These are phyloP conservation scores for Halichoerus grypus DNA, from an alignment of 2,113 vertebrate species.

Conservation along the genomic window DNA sequence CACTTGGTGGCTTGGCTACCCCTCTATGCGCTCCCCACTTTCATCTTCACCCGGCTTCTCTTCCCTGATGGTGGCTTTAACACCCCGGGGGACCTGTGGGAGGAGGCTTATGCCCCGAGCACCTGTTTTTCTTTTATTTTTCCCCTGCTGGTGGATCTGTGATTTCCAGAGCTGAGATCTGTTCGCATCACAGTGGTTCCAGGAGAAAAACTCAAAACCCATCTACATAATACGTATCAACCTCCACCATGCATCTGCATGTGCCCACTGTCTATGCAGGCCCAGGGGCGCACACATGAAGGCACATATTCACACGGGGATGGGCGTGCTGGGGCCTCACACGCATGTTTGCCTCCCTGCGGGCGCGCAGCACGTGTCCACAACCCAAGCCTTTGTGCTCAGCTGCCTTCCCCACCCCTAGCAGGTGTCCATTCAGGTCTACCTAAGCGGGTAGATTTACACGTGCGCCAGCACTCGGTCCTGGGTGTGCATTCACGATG, in stretches of 20 bases:
- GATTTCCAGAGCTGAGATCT: constrained; percentile 40
- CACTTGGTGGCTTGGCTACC: too few relatives aligned
- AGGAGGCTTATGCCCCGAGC: neutral
- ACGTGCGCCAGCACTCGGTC: rapidly evolving
- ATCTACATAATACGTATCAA: rapidly evolving
- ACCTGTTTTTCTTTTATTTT: neutral
- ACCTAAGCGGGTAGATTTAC: neutral
- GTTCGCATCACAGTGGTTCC: neutral
- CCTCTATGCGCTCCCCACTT: neutral
- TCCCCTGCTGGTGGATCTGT: neutral
- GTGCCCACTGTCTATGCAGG: rapidly evolving
- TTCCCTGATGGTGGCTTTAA: neutral
- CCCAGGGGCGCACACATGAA: neutral
- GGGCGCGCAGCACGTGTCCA: rapidly evolving
- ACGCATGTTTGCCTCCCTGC: rapidly evolving
- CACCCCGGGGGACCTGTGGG: neutral
- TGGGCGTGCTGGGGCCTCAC: rapidly evolving
- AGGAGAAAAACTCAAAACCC: neutral
- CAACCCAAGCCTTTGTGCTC: rapidly evolving
- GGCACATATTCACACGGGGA: neutral
- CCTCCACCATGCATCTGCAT: rapidly evolving
- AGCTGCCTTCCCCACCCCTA: neutral
- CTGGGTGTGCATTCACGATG: neutral
- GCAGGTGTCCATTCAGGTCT: too few relatives aligned
- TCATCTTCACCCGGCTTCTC: neutral